These are phyloP conservation scores for Microcaecilia unicolor DNA, from an alignment of 2,797 vertebrate species.

Conservation along the genomic window DNA sequence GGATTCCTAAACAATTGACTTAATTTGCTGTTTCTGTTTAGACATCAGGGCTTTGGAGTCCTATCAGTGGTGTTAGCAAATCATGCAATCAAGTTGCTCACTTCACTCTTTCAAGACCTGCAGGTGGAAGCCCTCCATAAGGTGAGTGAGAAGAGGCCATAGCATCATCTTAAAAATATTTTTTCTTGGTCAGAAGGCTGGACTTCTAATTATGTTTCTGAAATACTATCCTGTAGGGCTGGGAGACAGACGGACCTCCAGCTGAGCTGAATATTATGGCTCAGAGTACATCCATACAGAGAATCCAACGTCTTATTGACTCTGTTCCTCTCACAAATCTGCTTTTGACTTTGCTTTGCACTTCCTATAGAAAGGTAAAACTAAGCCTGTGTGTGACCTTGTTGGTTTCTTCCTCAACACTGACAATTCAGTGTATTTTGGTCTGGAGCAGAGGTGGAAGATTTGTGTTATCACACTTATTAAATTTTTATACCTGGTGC, in stretches of 20 bases:
- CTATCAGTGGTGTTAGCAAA: slow-evolving; percentile 92
- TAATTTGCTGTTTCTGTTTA: slow-evolving; percentile 25
- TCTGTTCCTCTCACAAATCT: slow-evolving; percentile 93
- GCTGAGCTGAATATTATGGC: slow-evolving; percentile 92
- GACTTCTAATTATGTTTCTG: background rate
- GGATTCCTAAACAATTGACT: too few relatives aligned
- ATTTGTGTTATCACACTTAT: too few relatives aligned
- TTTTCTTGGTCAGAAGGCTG: background rate
- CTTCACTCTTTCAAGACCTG: slow-evolving; percentile 92
- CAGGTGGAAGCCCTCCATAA: slow-evolving; percentile 92
- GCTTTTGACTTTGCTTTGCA: slow-evolving; percentile 87
- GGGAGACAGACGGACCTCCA: slow-evolving; percentile 86
- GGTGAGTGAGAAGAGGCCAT: slow-evolving; percentile 53
- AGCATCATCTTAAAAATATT: too few relatives aligned
- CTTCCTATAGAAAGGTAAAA: slow-evolving; percentile 91
- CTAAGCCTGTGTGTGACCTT: too few relatives aligned
- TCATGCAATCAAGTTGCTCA: slow-evolving; percentile 87
- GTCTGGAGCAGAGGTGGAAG: too few relatives aligned
- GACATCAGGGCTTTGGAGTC: slow-evolving; percentile 94
- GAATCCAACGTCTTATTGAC: slow-evolving; percentile 90
- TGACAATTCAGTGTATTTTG: too few relatives aligned
- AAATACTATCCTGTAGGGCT: slow-evolving; percentile 47
- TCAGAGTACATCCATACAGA: slow-evolving; percentile 94
- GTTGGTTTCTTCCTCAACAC: too few relatives aligned
- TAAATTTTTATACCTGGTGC: too few relatives aligned